Conservation (phyloP, 2,797 vertebrate species). For the Eospalax fontanierii region DNA sequence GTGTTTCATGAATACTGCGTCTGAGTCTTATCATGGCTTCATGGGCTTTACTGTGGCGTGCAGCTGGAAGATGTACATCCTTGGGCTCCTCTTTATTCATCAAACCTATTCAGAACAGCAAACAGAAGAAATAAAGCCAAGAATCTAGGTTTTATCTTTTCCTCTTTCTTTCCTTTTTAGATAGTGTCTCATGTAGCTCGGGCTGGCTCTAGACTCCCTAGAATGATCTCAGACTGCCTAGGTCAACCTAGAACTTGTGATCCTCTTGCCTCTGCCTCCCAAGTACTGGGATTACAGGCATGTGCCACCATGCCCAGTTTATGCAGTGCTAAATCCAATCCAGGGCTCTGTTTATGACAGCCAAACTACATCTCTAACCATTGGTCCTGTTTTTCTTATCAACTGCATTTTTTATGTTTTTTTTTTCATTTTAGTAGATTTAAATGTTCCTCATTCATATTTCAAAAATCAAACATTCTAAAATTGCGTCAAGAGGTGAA, state of each 20-base stretch:
- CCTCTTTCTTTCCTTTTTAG: background rate
- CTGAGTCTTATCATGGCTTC: background rate
- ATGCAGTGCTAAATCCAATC: background rate
- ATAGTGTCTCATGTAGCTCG: background rate
- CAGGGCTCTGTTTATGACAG: background rate
- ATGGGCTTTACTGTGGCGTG: background rate
- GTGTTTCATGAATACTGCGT: background rate
- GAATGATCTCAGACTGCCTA: background rate
- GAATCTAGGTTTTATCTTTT: background rate
- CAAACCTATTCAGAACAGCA: conserved; percentile 33
- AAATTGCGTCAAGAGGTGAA: conserved; percentile 22
- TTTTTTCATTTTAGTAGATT: conserved; percentile 43
- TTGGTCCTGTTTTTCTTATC: background rate
- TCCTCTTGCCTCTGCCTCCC: background rate
- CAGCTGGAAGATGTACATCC: background rate
- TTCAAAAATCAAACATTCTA: conserved; percentile 40
- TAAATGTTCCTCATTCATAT: conserved; percentile 39
- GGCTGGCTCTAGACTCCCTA: background rate
- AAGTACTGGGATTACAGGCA: background rate
- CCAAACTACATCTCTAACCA: background rate
- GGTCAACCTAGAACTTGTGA: background rate
- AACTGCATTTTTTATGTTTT: background rate
- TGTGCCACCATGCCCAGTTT: background rate
- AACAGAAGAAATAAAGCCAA: conserved; percentile 1
- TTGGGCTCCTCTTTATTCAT: background rate